A percentile compares a stretch with the other conserved stretches of the same genome.
Conservation (phyloP, 1,140 invertebrate species). For the Drosophila orosa region DNA sequence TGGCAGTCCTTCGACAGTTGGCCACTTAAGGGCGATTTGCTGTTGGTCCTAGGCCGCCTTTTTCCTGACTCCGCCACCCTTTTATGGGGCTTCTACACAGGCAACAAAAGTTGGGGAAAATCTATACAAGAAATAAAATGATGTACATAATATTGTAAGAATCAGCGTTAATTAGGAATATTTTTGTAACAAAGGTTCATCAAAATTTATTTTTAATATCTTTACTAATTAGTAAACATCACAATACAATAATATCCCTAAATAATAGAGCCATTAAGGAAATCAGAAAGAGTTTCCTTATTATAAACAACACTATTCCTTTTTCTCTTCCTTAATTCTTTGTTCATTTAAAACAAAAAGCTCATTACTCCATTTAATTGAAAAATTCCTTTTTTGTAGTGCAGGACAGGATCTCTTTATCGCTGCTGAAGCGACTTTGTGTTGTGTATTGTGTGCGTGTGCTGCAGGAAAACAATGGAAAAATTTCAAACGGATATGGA, state of each 20-base stretch:
- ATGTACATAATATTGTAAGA: neutral
- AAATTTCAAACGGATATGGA: constrained; percentile 72
- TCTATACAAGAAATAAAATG: neutral
- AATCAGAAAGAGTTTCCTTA: neutral
- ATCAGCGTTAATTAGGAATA: neutral
- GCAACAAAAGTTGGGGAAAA: neutral
- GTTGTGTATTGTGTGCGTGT: constrained; percentile 8
- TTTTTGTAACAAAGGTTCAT: too few species aligned
- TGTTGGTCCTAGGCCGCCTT: neutral
- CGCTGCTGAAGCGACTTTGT: constrained; percentile 31
- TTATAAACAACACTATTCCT: too few species aligned
- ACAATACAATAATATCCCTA: neutral
- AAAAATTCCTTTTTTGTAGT: constrained; percentile 19
- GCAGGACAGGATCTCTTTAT: constrained; percentile 33
- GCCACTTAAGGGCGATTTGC: constrained; percentile 37
- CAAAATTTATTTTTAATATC: too few species aligned
- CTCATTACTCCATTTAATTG: constrained; percentile 3
- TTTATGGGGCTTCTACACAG: constrained; percentile 24
- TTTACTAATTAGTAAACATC: neutral
- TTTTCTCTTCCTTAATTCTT: neutral
- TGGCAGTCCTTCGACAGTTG: constrained; percentile 34
- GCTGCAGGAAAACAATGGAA: constrained; percentile 60
- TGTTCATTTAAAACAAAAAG: neutral
- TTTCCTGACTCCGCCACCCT: constrained; percentile 2
- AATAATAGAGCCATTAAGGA: neutral